phyloP scores from a whole-genome alignment of 2,888 invertebrate genomes.

The Metallyticus violacea region DNA sequence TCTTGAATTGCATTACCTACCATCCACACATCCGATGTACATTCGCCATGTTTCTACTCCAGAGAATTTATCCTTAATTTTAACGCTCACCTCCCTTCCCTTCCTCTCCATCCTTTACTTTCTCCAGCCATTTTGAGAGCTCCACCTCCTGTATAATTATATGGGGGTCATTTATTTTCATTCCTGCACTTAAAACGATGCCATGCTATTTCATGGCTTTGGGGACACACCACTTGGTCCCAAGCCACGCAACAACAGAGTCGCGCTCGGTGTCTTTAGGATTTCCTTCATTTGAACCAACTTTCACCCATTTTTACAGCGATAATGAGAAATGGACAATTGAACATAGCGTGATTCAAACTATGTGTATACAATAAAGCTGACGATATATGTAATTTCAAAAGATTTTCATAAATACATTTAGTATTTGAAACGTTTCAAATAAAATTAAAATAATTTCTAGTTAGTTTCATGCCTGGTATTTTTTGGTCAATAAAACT shows the following conservation, averaged over 20 bases:
- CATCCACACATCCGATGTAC: background rate
- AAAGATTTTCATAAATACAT: too few species aligned
- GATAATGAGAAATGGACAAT: too few species aligned
- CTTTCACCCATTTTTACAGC: background rate
- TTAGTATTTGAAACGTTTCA: too few species aligned
- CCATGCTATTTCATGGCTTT: conserved; percentile 12
- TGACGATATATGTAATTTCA: too few species aligned
- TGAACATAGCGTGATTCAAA: too few species aligned
- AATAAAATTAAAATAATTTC: too few species aligned
- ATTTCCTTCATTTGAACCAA: background rate
- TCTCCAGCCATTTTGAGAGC: conserved; percentile 14
- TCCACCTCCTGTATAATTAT: conserved; percentile 18
- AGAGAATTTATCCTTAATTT: conserved; percentile 17
- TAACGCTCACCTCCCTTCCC: background rate
- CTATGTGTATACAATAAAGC: too few species aligned
- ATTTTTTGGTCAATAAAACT: too few species aligned
- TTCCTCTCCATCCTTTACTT: background rate
- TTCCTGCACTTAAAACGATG: conserved; percentile 18
- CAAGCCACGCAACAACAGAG: background rate
- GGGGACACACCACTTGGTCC: background rate
- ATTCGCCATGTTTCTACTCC: background rate
- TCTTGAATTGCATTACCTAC: background rate
- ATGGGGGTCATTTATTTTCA: conserved; percentile 18
- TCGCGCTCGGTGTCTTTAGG: background rate
- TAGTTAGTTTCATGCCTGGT: too few species aligned